Percentiles rank a stretch among this genome's conserved stretches.
phyloP scores from a whole-genome alignment of 1,140 invertebrate genomes.

The Drosophila grimshawi region DNA sequence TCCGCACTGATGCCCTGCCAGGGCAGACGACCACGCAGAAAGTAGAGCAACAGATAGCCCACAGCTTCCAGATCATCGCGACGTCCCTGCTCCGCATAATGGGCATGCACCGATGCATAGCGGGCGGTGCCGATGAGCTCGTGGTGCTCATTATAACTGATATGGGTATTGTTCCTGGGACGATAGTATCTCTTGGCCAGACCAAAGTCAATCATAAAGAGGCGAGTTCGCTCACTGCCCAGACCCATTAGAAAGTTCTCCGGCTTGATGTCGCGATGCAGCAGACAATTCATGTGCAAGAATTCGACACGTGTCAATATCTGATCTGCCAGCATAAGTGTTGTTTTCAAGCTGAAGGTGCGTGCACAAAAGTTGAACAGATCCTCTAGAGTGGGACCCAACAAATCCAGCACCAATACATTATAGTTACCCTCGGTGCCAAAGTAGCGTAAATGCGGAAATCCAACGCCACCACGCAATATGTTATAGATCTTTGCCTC shows the following conservation, averaged over 20 bases:
- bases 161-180: slow-evolving; percentile 91
- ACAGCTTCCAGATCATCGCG: slow-evolving; percentile 97
- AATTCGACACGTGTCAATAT: slow-evolving; percentile 94
- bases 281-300: slow-evolving; percentile 95
- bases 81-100: slow-evolving; percentile 93
- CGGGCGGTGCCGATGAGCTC: slow-evolving; percentile 96
- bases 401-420: slow-evolving; percentile 95
- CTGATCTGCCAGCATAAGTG: slow-evolving; percentile 96
- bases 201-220: slow-evolving; percentile 97
- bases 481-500: slow-evolving; percentile 96
- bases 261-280: slow-evolving; percentile 96
- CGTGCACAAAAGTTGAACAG: slow-evolving; percentile 96
- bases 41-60: slow-evolving; percentile 97
- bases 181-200: slow-evolving; percentile 96
- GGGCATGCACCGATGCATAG: slow-evolving; percentile 97
- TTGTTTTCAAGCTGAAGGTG: slow-evolving; percentile 96
- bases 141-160: slow-evolving; percentile 95
- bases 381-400: slow-evolving; percentile 96
- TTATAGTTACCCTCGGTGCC: slow-evolving; percentile 94
- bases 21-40: slow-evolving; percentile 93
- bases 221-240: slow-evolving; percentile 94
- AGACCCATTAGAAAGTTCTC: slow-evolving; percentile 99
- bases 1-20: slow-evolving; percentile 96
- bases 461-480: slow-evolving; percentile 94
- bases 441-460: slow-evolving; percentile 94